Evolutionary conservation across 2,797 vertebrate species (phyloP), one percentile per base, ranked within the genome.

Genomic region (Argya squamiceps): DNA sequence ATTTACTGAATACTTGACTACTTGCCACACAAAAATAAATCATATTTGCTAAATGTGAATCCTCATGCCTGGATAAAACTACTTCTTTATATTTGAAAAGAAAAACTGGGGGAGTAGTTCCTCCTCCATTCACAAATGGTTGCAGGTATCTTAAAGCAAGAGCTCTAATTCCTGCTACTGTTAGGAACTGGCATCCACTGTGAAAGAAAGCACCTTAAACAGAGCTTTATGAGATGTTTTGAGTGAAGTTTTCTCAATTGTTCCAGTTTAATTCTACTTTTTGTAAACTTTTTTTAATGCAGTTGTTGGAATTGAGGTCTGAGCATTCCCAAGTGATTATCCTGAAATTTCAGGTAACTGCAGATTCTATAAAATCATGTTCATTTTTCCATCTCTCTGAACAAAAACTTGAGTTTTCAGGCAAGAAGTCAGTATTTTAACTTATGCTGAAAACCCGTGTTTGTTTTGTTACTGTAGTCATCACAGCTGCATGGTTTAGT

Each of bases 401-500:
- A 82, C 5, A 74, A 82, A 52, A 53, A 1, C 7, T 37, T 32
- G 32, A 43, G 24, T 43, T 84, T 68, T 75, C 21, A 49, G 49
- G 22, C 1, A 70, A 74, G 55, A 56, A 24, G 2, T 24, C 16
- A 21, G 14, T 49, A n/a, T 59, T 92, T 37, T 73, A 29, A 70
- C 23, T 74, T 53, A 46, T 11, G 27, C 27, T 78, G 43, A 50
- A 87, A 84, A n/a, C 5, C 1, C 0, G 0, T 26, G 18, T 30
- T 70, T 0, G 0, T 73, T 60, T 6, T 6, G 10, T n/a, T 77
- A 36, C 19, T 43, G 10, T 23, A 55, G 44, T 29, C 10, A 32
- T 59, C 32, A 12, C 30, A 46, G 39, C 37, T 84, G 16, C 41
- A 15, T 43, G 21, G 21, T 37, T 78, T 76, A 68, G 19, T 18